Conservation (phyloP, 2,113 vertebrate genomes). For the Fulmarus glacialis region DNA sequence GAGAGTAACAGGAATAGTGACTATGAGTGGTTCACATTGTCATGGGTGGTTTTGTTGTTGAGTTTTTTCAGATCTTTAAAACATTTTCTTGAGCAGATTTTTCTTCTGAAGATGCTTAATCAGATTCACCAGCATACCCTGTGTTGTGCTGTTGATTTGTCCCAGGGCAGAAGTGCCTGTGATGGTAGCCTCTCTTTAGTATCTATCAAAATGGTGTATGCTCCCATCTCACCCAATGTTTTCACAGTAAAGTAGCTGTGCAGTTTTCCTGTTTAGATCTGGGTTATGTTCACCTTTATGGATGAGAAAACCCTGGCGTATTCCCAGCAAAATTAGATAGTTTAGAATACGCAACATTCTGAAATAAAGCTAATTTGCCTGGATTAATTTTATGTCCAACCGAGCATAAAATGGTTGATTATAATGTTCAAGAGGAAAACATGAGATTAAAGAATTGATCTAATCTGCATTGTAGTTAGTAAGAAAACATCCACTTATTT, state of each 20-base stretch:
- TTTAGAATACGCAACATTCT: neutral
- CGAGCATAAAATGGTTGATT: neutral
- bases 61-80: neutral
- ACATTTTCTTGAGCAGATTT: neutral
- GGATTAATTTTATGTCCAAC: neutral
- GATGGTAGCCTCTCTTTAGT: neutral
- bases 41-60: neutral
- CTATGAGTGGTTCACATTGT: neutral
- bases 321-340: neutral
- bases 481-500: slow-evolving; percentile 29
- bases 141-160: neutral
- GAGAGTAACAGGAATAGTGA: neutral
- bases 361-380: neutral
- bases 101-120: neutral
- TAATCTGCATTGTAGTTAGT: neutral
- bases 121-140: neutral
- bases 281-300: neutral
- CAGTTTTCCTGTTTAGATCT: neutral
- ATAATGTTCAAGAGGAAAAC: neutral
- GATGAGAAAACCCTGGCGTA: neutral
- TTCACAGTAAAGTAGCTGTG: neutral
- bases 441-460: neutral
- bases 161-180: neutral
- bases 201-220: neutral
- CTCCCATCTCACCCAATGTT: neutral